Conservation (phyloP, 1,140 invertebrate species). For the Zaprionus gabonicus region DNA sequence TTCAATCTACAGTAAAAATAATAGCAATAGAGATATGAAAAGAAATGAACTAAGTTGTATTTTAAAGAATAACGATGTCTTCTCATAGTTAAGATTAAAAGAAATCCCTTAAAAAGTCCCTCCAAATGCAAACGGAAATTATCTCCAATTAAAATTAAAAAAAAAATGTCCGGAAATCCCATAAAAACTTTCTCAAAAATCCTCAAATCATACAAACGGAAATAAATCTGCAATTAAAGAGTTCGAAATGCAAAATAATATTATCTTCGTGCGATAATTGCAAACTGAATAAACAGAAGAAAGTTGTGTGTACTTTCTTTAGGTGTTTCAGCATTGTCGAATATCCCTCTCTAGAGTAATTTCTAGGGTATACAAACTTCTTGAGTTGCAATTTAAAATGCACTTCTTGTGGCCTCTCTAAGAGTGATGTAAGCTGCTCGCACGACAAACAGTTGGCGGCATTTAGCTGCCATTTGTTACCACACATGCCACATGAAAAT, state of each 20-base stretch:
- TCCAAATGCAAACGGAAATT: background rate
- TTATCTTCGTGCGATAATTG: background rate
- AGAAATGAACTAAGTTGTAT: too few relatives aligned
- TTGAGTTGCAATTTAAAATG: slow-evolving; percentile 6
- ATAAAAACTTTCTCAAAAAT: background rate
- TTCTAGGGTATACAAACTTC: slow-evolving; percentile 41
- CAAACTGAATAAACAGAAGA: background rate
- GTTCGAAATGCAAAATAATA: background rate
- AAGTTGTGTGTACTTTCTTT: background rate
- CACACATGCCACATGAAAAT: slow-evolving; percentile 61
- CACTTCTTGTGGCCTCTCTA: slow-evolving; percentile 48
- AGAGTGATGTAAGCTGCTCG: slow-evolving; percentile 66
- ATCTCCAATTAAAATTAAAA: background rate
- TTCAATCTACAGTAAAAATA: too few relatives aligned
- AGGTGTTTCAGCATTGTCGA: slow-evolving; percentile 8
- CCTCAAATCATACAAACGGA: background rate
- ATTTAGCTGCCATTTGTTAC: slow-evolving; percentile 79
- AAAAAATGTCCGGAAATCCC: background rate
- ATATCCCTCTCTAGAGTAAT: background rate
- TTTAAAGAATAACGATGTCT: too few relatives aligned
- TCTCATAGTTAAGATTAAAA: too few relatives aligned
- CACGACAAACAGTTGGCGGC: slow-evolving; percentile 51
- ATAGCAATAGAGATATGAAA: too few relatives aligned
- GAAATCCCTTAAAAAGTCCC: background rate
- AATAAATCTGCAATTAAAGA: slow-evolving; percentile 1